These are phyloP conservation scores for Epicampocera succincta DNA, from an alignment of 2,888 invertebrate species.

Conservation along the genomic window DNA sequence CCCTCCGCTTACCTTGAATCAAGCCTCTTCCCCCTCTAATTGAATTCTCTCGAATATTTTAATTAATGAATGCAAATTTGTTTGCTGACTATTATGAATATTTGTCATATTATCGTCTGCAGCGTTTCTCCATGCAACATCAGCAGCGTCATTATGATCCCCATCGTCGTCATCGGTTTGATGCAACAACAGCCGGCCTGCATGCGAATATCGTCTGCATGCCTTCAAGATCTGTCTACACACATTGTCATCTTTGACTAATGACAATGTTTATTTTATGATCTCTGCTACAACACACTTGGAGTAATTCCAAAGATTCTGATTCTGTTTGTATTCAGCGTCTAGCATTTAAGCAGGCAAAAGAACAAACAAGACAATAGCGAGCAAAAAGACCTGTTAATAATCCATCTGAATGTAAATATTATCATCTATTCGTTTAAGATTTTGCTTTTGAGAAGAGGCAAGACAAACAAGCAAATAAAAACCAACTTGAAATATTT, in stretches of 20 bases:
- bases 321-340: slow-evolving; percentile 43
- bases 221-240: slow-evolving; percentile 59
- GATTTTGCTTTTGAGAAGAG: slow-evolving; percentile 2
- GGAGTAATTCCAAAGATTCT: slow-evolving; percentile 68
- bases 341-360: slow-evolving; percentile 39
- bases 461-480: neutral
- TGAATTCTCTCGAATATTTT: slow-evolving; percentile 5
- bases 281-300: slow-evolving; percentile 68
- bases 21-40: no score
- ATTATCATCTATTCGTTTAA: slow-evolving; percentile 36
- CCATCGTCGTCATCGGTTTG: slow-evolving; percentile 23
- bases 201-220: slow-evolving; percentile 43
- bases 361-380: neutral
- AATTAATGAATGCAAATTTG: slow-evolving; percentile 65
- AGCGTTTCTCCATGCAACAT: slow-evolving; percentile 27
- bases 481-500: slow-evolving; percentile 42
- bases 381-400: slow-evolving; percentile 64
- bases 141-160: neutral
- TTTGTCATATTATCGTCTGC: slow-evolving; percentile 55
- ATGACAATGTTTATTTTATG: slow-evolving; percentile 68
- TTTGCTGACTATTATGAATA: slow-evolving; percentile 62
- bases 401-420: slow-evolving; percentile 57
- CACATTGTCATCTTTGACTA: slow-evolving; percentile 68
- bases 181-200: neutral
- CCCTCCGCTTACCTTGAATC: no score